Conservation (phyloP, 2,888 invertebrate species). For the Dynastes tityus region DNA sequence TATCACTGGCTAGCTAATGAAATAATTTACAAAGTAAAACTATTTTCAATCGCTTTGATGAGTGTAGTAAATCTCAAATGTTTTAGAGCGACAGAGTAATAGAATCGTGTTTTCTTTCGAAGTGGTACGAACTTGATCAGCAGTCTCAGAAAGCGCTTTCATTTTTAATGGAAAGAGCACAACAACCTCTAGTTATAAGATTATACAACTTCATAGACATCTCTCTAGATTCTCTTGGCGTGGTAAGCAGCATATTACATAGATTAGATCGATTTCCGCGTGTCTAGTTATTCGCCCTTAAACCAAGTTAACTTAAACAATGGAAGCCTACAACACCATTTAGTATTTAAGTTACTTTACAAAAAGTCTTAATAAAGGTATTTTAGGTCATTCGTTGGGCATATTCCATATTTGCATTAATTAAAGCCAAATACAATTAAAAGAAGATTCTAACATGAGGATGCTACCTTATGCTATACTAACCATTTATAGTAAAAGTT, state of each 20-base stretch:
- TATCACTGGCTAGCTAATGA: conserved; percentile 56
- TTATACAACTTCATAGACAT: conserved; percentile 37
- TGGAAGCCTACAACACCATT: too few relatives aligned
- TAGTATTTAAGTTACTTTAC: too few relatives aligned
- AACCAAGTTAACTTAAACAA: too few relatives aligned
- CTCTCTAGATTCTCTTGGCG: conserved; percentile 32
- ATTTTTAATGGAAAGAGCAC: conserved; percentile 55
- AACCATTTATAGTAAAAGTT: too few relatives aligned
- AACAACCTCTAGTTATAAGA: conserved; percentile 45
- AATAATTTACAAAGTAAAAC: conserved; percentile 52
- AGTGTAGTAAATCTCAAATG: not conserved
- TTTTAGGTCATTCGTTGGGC: too few relatives aligned
- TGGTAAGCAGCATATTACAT: conserved; percentile 14
- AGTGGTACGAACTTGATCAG: conserved; percentile 51
- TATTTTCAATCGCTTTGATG: not conserved
- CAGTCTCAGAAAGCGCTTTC: conserved; percentile 46
- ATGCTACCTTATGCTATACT: too few relatives aligned
- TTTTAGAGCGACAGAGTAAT: conserved; percentile 51
- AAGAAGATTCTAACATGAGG: too few relatives aligned
- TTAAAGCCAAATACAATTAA: too few relatives aligned
- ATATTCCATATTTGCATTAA: too few relatives aligned
- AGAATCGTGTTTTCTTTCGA: conserved; percentile 53
- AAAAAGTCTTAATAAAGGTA: too few relatives aligned
- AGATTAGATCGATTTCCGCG: too few relatives aligned
- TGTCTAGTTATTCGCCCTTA: too few relatives aligned